Percentiles rank a stretch among this genome's conserved stretches.
Conservation (phyloP, 2,888 invertebrate genomes). For the Tetrapedia diversipes region DNA sequence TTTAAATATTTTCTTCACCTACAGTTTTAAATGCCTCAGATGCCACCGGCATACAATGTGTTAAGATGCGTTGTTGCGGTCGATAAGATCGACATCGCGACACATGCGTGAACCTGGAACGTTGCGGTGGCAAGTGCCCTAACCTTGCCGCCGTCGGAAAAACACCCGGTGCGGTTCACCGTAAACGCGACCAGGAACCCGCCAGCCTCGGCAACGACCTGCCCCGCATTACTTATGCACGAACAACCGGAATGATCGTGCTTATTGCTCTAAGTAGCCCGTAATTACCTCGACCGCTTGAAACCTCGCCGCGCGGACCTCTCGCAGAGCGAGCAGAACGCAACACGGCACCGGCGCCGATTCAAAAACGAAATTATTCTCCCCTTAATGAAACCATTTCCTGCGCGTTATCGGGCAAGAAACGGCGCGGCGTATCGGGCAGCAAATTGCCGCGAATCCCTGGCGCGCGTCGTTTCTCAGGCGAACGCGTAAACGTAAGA, state of each 20-base stretch:
- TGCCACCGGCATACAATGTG: no score
- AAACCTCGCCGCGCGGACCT: background rate
- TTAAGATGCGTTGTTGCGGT: no score
- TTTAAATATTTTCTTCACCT: no score
- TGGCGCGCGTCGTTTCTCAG: slow-evolving; percentile 16
- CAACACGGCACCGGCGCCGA: no score
- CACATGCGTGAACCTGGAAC: no score
- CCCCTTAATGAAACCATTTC: slow-evolving; percentile 5
- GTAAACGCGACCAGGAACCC: background rate
- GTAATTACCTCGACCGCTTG: background rate
- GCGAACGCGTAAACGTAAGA: background rate
- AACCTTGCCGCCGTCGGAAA: no score
- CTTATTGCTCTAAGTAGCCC: background rate
- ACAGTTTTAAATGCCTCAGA: no score
- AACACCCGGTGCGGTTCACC: background rate
- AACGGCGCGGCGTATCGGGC: background rate
- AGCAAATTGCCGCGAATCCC: slow-evolving; percentile 27
- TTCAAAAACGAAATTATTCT: slow-evolving; percentile 4
- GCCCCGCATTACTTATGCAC: background rate
- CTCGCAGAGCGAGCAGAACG: background rate
- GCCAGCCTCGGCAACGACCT: no score
- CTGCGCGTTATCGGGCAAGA: slow-evolving; percentile 6
- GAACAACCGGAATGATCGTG: background rate
- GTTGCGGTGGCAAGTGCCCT: no score
- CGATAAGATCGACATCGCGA: no score